Base-by-base conservation (phyloP, 1,140 invertebrate genomes). In the Helicoverpa zea region DNA sequence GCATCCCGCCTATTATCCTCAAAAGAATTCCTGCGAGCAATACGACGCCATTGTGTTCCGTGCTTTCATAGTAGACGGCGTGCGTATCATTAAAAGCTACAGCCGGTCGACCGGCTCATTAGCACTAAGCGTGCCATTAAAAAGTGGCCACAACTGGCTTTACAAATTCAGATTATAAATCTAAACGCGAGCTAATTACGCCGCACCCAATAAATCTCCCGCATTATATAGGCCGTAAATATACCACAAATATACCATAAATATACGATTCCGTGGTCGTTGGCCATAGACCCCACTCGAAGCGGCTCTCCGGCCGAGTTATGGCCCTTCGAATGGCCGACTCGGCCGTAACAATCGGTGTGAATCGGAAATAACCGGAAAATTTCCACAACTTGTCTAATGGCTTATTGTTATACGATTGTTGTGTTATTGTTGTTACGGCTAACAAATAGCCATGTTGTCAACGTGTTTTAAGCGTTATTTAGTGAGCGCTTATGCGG, bases 331-430 rank as follows among this genome's bases (percentile, higher is more conserved):
- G 86, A 90, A 89, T 87, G 86, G 81, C 84, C 87, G 83, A 63
- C 68, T 83, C 88, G 88, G 86, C 87, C 85, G 87, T 89, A 92
- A 91, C 92, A 93, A 94, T 92, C 90, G 88, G 87, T 87, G 91
- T 91, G 92, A 94, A 92, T 93, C 92, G 90, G 90, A 94, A 94
- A 94, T 91, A 91, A 91, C 89, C 91, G 91, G 91, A 93, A 94
- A 94, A 93, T 93, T 92, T 93, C 89, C 88, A 89, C 90, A 90
- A 90, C 85, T 90, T 92, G 88, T 93, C 93, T 94, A 94, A 94
- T 94, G 90, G 93, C 87, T 90, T 92, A 94, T 93, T 94, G 93
- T 94, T 93, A 89, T 91, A 81, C 74, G 66, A 87, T 84, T 87
- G 84, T 92, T 90, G 87, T 91, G 83, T 91, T 90, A 90, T 90